Evolutionary conservation across 2,888 invertebrate genomes (phyloP).

Genomic region (Lasioglossum villosulum): DNA sequence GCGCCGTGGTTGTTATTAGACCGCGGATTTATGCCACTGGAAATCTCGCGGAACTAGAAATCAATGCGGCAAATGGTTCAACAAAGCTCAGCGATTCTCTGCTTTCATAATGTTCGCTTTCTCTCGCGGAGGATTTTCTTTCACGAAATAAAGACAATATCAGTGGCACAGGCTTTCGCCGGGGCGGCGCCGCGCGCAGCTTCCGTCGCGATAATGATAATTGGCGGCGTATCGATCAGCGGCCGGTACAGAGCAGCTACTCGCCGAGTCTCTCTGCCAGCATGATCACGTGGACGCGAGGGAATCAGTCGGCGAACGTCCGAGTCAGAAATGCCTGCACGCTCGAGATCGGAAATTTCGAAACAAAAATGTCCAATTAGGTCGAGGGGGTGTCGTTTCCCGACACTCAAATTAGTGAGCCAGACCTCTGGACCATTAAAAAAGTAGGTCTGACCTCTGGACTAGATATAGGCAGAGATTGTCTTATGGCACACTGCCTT

Average conservation of each 20-base stretch:
- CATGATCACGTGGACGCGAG: not conserved
- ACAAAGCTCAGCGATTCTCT: not conserved
- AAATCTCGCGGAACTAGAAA: not conserved
- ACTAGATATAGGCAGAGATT: not conserved
- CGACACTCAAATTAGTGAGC: not conserved
- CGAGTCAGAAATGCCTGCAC: not conserved
- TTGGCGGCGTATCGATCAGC: conserved; percentile 2
- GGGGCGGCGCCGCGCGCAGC: conserved; percentile 1
- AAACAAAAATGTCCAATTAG: not conserved
- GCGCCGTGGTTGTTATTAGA: not conserved
- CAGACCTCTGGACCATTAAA: not conserved
- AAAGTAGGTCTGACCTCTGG: not conserved
- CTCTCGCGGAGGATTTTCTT: not conserved
- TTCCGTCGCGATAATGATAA: conserved; percentile 7
- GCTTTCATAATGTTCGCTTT: not conserved
- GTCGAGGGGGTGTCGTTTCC: not conserved
- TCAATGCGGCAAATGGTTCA: not conserved
- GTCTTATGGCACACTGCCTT: not conserved
- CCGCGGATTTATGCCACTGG: not conserved
- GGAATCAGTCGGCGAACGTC: conserved; percentile 16
- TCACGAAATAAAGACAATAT: not conserved
- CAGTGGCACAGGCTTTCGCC: not conserved
- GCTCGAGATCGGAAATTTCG: not conserved
- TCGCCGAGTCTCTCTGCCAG: conserved; percentile 2
- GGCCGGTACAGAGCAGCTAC: not conserved